Evolutionary conservation across 1,140 invertebrate genomes (phyloP).

Genomic region (Danaus melanippus): DNA sequence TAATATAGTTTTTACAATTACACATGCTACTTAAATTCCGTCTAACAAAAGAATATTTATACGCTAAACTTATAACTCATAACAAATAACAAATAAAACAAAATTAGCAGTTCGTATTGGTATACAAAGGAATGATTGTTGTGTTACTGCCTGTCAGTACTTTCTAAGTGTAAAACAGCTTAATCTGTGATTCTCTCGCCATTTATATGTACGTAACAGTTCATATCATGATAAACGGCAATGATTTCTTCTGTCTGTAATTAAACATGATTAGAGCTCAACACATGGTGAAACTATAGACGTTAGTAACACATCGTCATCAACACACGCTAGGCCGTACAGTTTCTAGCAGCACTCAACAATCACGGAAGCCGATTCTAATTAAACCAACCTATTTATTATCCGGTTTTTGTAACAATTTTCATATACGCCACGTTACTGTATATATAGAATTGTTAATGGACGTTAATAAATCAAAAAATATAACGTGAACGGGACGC

Average conservation of each 20-base stretch:
- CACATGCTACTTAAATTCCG: no score
- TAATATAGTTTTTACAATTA: no score
- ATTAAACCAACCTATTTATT: constrained; percentile 26
- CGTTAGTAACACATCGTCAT: constrained; percentile 35
- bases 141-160: constrained; percentile 7
- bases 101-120: no score
- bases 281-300: constrained; percentile 67
- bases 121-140: no score
- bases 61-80: no score
- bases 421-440: constrained; percentile 6
- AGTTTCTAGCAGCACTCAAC: constrained; percentile 55
- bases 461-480: background rate
- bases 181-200: constrained; percentile 41
- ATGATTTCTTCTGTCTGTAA: constrained; percentile 63
- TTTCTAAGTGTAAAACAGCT: constrained; percentile 26
- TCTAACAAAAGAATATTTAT: no score
- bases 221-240: constrained; percentile 68
- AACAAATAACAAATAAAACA: no score
- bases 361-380: constrained; percentile 55
- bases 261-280: constrained; percentile 69
- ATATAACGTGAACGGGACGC: constrained; percentile 2
- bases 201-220: constrained; percentile 62
- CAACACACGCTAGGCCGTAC: constrained; percentile 49
- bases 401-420: constrained; percentile 16
- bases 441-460: constrained; percentile 3